Percentiles rank a stretch among this genome's conserved stretches.
Conservation (phyloP, 2,888 invertebrate genomes). For the Mythimna lalbum region DNA sequence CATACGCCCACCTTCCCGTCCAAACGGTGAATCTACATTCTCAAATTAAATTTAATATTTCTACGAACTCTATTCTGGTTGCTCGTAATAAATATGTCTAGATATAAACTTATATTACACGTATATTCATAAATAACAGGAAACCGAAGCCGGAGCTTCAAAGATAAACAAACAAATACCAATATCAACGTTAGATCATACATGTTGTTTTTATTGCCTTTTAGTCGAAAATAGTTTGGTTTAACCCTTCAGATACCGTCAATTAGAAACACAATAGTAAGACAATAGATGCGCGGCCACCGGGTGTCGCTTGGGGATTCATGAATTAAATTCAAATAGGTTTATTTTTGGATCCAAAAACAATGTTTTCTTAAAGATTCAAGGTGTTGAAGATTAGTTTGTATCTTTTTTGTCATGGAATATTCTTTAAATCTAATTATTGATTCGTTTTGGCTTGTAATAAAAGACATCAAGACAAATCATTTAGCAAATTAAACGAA, state of each 20-base stretch:
- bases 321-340: slow-evolving; percentile 13
- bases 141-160: slow-evolving; percentile 23
- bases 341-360: slow-evolving; percentile 18
- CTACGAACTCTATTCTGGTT: slow-evolving; percentile 35
- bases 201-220: slow-evolving; percentile 34
- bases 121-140: slow-evolving; percentile 39
- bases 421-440: not conserved
- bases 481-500: no score
- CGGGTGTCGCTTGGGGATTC: no score
- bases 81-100: slow-evolving; percentile 9
- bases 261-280: no score
- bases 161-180: slow-evolving; percentile 42
- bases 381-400: slow-evolving; percentile 7
- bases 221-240: slow-evolving; percentile 23
- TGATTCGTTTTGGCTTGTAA: not conserved
- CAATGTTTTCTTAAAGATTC: slow-evolving; percentile 3
- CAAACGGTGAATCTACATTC: slow-evolving; percentile 23
- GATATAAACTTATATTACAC: not conserved
- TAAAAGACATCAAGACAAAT: no score
- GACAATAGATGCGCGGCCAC: no score
- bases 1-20: slow-evolving; percentile 35
- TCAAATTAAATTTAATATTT: slow-evolving; percentile 45
- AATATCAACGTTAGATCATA: slow-evolving; percentile 6
- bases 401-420: not conserved
- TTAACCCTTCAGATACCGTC: no score